Percentiles rank a stretch among this genome's conserved stretches.
Evolutionary conservation across 35 echinoderm and acorn worm genomes (phyloP).

Genomic region (Heliocidaris erythrogramma): DNA sequence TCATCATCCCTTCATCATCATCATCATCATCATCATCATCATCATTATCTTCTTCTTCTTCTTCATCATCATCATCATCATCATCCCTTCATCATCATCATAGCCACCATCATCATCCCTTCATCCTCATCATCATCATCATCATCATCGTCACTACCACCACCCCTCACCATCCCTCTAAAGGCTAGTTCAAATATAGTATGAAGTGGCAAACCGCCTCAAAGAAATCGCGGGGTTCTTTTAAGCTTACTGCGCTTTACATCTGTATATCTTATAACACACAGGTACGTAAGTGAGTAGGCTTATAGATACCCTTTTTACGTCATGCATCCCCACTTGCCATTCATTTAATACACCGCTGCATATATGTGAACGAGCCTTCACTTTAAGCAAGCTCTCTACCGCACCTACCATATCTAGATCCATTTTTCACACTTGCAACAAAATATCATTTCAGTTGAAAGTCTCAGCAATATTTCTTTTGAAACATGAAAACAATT

Average conservation of each 20-base stretch:
- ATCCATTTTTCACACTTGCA: too few relatives aligned
- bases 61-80: not conserved
- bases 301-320: too few relatives aligned
- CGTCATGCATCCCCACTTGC: too few relatives aligned
- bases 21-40: constrained; percentile 20
- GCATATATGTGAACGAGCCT: too few relatives aligned
- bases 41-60: not conserved
- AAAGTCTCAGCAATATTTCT: not conserved
- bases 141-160: not conserved
- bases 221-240: too few relatives aligned
- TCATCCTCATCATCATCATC: not conserved
- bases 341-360: too few relatives aligned
- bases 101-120: not conserved
- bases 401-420: not conserved
- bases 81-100: not conserved
- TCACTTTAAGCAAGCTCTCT: too few relatives aligned
- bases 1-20: constrained; percentile 5
- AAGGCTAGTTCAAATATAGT: too few relatives aligned
- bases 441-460: not conserved
- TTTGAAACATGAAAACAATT: not conserved
- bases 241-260: too few relatives aligned
- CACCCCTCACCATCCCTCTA: not conserved
- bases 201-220: too few relatives aligned
- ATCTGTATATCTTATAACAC: too few relatives aligned
- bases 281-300: too few relatives aligned